phyloP scores from a whole-genome alignment of 1,140 invertebrate genomes.

The Caenorhabditis brenneri region DNA sequence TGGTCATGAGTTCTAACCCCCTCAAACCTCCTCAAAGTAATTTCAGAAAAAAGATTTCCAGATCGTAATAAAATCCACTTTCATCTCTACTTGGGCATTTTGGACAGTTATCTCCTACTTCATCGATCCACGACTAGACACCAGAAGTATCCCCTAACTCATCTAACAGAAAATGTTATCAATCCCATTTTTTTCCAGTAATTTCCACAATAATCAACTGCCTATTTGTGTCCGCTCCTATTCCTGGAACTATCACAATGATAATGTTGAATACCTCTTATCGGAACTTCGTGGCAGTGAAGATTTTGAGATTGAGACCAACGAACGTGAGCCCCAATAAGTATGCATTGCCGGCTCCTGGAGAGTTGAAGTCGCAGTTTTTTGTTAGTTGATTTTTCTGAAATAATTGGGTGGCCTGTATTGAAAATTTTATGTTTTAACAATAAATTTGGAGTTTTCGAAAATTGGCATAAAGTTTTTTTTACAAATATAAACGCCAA shows the following conservation, averaged over 20 bases:
- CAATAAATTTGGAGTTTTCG: no score
- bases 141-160: not conserved
- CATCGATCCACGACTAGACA: not conserved
- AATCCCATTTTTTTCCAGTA: not conserved
- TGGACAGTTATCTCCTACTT: constrained; percentile 8
- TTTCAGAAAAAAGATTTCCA: not conserved
- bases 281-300: not conserved
- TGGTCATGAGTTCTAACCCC: no score
- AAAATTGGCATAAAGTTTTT: no score
- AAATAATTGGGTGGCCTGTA: no score
- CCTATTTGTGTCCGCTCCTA: not conserved
- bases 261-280: not conserved
- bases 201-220: not conserved
- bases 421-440: no score
- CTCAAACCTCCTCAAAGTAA: not conserved
- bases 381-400: not conserved
- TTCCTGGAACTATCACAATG: constrained; percentile 4
- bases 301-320: not conserved
- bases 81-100: constrained; percentile 1
- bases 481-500: no score
- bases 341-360: not conserved
- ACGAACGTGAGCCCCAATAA: not conserved
- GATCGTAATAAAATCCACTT: not conserved
- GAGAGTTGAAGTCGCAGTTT: not conserved
- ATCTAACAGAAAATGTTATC: no score